These are phyloP conservation scores for Anthophora plumipes DNA, from an alignment of 2,888 invertebrate species.

Conservation along the genomic window DNA sequence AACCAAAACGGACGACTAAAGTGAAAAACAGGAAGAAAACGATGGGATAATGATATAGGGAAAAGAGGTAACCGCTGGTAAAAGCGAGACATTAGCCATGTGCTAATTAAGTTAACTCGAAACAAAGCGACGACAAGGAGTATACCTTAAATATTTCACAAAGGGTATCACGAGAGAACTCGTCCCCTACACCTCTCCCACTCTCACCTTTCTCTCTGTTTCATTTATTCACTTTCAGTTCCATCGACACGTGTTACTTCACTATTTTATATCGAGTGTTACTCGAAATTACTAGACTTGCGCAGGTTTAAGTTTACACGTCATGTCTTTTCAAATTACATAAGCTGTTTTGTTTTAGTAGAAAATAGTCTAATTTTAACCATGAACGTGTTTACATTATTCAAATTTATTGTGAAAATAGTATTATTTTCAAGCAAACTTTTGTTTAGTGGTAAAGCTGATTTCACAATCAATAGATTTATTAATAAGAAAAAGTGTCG, in stretches of 20 bases:
- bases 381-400: too few relatives aligned
- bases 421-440: too few relatives aligned
- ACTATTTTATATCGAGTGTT: neutral
- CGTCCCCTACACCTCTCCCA: slow-evolving; percentile 16
- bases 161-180: slow-evolving; percentile 64
- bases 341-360: too few relatives aligned
- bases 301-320: too few relatives aligned
- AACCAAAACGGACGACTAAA: slow-evolving; percentile 7
- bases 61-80: slow-evolving; percentile 38
- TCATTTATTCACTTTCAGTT: slow-evolving; percentile 4
- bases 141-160: slow-evolving; percentile 77
- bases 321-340: too few relatives aligned
- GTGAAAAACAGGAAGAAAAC: neutral
- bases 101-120: slow-evolving; percentile 78
- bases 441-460: too few relatives aligned
- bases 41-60: slow-evolving; percentile 9
- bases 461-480: too few relatives aligned
- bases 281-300: slow-evolving; percentile 1
- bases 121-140: slow-evolving; percentile 63
- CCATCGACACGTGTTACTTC: slow-evolving; percentile 8
- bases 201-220: neutral
- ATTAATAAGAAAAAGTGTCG: too few relatives aligned
- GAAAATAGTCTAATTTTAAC: too few relatives aligned
- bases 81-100: slow-evolving; percentile 55
- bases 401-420: too few relatives aligned